Base-by-base conservation (phyloP, 2,888 invertebrate genomes). In the Caenorhabditis uteleia region DNA sequence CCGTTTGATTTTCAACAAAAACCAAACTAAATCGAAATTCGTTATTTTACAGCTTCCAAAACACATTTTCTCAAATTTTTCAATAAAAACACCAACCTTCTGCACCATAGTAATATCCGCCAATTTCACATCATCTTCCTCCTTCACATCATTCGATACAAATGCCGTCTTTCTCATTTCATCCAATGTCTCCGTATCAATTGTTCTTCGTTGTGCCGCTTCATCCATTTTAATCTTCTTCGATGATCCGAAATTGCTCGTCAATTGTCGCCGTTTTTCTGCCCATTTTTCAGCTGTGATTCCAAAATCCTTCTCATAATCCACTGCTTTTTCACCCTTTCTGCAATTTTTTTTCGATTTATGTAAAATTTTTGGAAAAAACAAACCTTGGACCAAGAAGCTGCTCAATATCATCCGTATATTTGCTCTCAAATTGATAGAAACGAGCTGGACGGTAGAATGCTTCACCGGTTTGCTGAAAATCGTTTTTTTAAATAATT, bases 81-180 rank as follows among this genome's bases (percentile, higher is more conserved):
- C 10, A 33, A 33, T 12, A 14, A n/a, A n/a, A n/a, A n/a, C n/a
- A n/a, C n/a, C n/a, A n/a, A 60, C 60, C 27, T 72, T 62, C n/a
- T 54, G 42, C 44, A 72, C 40, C 56, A 69, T 50, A 2, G 72
- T 40, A 43, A 72, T 69, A 36, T 69, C 40, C 3, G 49, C 56
- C 25, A 67, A 14, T 33, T 72, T 72, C 16, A 67, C 21, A 6
- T 69, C 67, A 20, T 56, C 55, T 2, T 49, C 23, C 23, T 51
- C 49, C 20, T 49, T 58, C 1, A 69, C 27, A 27, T 66, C 62
- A 26, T 44, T 56, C 1, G 69, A 69, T 25, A 68, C 69, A 33
- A 74, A 74, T n/a, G 70, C 70, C 3, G 74, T 74, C 26, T 71
- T 67, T 12, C 65, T 54, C 70, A 74, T 71, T 42, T 64, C 69